A percentile compares a stretch with the other conserved stretches of the same genome.
These are phyloP conservation scores for Pimpla rufipes DNA, from an alignment of 2,888 invertebrate species.

Conservation along the genomic window DNA sequence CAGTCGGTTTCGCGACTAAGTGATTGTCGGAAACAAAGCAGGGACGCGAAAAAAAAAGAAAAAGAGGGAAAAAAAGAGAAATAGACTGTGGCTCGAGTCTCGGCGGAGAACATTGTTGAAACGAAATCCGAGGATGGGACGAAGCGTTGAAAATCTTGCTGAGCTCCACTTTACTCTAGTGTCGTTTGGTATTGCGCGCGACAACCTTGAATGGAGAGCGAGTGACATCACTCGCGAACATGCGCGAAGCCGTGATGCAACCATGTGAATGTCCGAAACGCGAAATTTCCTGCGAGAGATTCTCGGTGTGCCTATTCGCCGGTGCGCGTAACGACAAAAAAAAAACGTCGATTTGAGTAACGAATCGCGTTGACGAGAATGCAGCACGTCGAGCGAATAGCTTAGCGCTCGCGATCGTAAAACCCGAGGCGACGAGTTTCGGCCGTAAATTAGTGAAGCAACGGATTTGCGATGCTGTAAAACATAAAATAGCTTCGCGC, in stretches of 20 bases:
- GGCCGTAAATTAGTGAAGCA: constrained; percentile 22
- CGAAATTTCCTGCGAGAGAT: not conserved
- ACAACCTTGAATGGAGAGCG: constrained; percentile 51
- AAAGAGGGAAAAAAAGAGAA: too few species aligned
- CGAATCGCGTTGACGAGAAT: not conserved
- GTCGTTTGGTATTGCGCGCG: constrained; percentile 23
- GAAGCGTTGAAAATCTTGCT: constrained; percentile 1
- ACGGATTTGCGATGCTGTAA: constrained; percentile 28
- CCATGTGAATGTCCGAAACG: not conserved
- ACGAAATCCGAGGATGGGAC: constrained; percentile 10
- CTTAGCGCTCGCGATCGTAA: constrained; percentile 1
- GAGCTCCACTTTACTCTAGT: constrained; percentile 20
- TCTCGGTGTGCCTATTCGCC: not conserved
- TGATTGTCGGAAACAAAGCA: not conserved
- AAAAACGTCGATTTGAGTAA: not conserved
- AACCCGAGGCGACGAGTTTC: not conserved
- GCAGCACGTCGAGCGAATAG: not conserved
- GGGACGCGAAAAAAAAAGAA: not conserved
- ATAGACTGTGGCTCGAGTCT: not conserved
- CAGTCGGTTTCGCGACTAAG: not conserved
- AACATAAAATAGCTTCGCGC: constrained; percentile 12
- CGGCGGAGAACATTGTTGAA: not conserved
- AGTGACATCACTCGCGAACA: constrained; percentile 55
- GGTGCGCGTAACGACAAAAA: not conserved
- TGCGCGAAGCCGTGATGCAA: constrained; percentile 29